Evolutionary conservation across 1,140 invertebrate species (phyloP).

Genomic region (Hyles euphorbiae): DNA sequence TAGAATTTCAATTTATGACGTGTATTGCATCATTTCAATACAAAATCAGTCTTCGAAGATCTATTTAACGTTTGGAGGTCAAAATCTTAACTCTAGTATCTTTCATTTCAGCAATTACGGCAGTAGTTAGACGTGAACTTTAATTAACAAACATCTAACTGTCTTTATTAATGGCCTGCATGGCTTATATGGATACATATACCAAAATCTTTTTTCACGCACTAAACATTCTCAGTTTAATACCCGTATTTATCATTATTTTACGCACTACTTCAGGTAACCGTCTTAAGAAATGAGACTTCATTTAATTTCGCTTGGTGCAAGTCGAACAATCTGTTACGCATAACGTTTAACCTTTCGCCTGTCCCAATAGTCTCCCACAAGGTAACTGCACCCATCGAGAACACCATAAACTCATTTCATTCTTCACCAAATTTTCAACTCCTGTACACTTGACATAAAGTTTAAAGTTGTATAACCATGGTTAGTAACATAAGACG

Average conservation of each 20-base stretch:
- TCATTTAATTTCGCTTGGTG: slow-evolving; percentile 8
- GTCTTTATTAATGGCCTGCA: no score
- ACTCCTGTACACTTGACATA: not conserved
- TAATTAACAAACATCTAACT: no score
- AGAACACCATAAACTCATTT: not conserved
- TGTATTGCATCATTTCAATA: no score
- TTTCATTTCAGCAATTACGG: no score
- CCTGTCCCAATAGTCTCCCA: slow-evolving; percentile 59
- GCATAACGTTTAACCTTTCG: slow-evolving; percentile 60
- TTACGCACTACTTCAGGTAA: not conserved
- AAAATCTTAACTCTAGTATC: no score
- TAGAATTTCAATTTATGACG: no score
- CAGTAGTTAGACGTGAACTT: no score
- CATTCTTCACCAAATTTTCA: slow-evolving; percentile 1
- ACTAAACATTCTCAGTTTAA: not conserved
- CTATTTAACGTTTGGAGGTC: no score
- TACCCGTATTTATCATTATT: not conserved
- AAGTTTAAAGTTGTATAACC: slow-evolving; percentile 5
- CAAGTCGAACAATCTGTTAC: slow-evolving; percentile 50
- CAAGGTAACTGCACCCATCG: slow-evolving; percentile 40
- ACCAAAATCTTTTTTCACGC: no score
- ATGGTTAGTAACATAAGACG: slow-evolving; percentile 3
- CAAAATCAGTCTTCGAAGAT: no score
- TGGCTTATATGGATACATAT: no score
- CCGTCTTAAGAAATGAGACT: not conserved